Base-by-base conservation (phyloP, 2,113 vertebrate genomes). In the Rhynchopsitta pachyrhyncha region DNA sequence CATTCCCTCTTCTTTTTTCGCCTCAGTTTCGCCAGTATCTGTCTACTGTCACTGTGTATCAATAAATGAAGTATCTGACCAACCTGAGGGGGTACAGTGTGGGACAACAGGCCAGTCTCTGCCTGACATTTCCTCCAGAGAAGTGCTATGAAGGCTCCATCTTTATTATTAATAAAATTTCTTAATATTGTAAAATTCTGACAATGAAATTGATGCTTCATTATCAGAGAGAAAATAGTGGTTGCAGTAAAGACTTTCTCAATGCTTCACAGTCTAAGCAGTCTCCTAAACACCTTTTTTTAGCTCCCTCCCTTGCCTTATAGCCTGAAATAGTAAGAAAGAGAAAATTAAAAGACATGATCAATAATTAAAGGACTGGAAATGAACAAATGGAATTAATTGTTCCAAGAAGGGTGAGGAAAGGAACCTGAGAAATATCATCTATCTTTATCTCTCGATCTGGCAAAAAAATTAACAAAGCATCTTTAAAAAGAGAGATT, bases 351-450 rank as follows among this genome's bases (percentile, higher is more conserved):
- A 83, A 88, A 15, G 17, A 82, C 3, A 5, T 57, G 31, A 90
- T 97, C 73, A 94, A 88, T 94, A 95, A 88, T 95, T 96, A 95
- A 95, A 57, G 16, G 41, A 0, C 75, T 96, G 75, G 92, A 97
- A 97, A 92, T 95, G 71, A 97, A 73, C 84, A 96, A 97, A 93
- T 88, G 50, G 35, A 90, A 92, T 96, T 63, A 91, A 89, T 92
- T 95, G 93, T 91, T 93, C 66, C 91, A 93, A 91, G 50, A 90
- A 66, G 75, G 37, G 46, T 53, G 66, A 93, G 55, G 66, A 86
- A 86, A 96, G 42, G 49, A 96, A 95, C 42, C 41, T 96, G 86
- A 86, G 74, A 95, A 95, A 85, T 91, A 49, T 46, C 71, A 84
- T 97, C 63, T 96, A 41, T 94, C 82, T 97, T 97, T 86, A 78